phyloP scores from a whole-genome alignment of 2,888 invertebrate species.

The Gastrophysa polygoni region DNA sequence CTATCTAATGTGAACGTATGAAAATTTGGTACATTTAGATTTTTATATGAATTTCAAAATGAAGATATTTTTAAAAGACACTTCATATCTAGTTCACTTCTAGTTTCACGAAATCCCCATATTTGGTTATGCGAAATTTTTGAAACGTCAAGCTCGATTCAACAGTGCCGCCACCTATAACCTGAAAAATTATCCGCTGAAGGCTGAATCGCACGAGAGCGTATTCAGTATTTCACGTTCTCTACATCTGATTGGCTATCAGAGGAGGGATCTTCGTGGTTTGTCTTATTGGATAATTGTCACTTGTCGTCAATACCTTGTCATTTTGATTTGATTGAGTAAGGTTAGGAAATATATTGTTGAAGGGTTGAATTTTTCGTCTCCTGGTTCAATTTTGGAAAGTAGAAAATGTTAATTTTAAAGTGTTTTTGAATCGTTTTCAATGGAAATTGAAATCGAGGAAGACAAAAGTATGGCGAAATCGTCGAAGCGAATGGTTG shows the following conservation, averaged over 20 bases:
- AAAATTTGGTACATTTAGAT: slow-evolving; percentile 43
- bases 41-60: slow-evolving; percentile 35
- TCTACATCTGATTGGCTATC: too few species aligned
- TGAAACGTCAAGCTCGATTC: slow-evolving; percentile 54
- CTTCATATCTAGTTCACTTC: slow-evolving; percentile 52
- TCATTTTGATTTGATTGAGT: neutral
- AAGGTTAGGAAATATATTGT: slow-evolving; percentile 8
- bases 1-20: slow-evolving; percentile 28
- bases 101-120: slow-evolving; percentile 54
- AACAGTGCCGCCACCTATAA: neutral
- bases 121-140: slow-evolving; percentile 60
- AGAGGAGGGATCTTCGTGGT: too few species aligned
- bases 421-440: slow-evolving; percentile 38
- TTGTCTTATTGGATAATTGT: neutral
- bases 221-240: too few species aligned
- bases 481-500: slow-evolving; percentile 82
- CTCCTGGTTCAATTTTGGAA: slow-evolving; percentile 29
- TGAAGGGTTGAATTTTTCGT: slow-evolving; percentile 20
- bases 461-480: slow-evolving; percentile 64
- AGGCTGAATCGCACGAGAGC: too few species aligned
- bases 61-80: slow-evolving; percentile 42
- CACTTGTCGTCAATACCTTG: neutral
- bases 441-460: slow-evolving; percentile 29
- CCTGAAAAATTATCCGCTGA: too few species aligned
- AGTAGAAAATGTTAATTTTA: slow-evolving; percentile 37